Base-by-base conservation (phyloP, 2,888 invertebrate genomes). In the Leptarthrus brevirostris region DNA sequence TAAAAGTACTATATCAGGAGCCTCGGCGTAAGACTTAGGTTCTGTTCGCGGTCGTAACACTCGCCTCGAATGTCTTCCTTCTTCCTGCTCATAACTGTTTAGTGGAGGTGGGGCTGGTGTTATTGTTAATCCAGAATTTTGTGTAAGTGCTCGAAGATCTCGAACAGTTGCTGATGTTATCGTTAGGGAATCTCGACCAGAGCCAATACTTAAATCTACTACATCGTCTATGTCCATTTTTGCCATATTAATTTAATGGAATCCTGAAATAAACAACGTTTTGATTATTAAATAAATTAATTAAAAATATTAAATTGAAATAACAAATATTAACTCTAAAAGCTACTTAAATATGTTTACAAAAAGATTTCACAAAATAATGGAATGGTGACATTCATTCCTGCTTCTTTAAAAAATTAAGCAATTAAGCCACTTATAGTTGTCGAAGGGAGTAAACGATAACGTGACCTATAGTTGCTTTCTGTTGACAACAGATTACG, bases 181-280 rank as follows among this genome's bases (percentile, higher is more conserved):
- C 61, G 83, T 84, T 34, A 84, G 77, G 72, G 85, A 83, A 79
- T 85, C 86, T 76, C 85, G 80, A n/a, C 83, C 84, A 70, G 84
- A 81, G 69, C 83, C 83, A 54, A 94, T 89, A 86, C 94, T 95
- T 81, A 95, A 89, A 88, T 95, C 95, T 81, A 95, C 94, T 79
- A 94, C 94, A 82, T 95, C 94, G 87, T 94, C 94, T 83, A 93
- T 90, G 86, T 95, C 94, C 94, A 95, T 95, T 87, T 90, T 91
- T 83, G 89, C 88, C 88, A 85, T 85, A 80, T 44, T 14, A 22
- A 44, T 64, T 79, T 82, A 80, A 78, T 75, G 74, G 75, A 75
- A 76, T 80, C 80, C 84, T 83, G 80, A 22, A 81, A 82, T 56
- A 10, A 52, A 36, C 18, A 20, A 14, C 20, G n/a, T 30, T 8